Percentiles rank a stretch among this genome's conserved stretches.
Evolutionary conservation across 2,888 invertebrate species (phyloP).

Genomic region (Erannis defoliaria): DNA sequence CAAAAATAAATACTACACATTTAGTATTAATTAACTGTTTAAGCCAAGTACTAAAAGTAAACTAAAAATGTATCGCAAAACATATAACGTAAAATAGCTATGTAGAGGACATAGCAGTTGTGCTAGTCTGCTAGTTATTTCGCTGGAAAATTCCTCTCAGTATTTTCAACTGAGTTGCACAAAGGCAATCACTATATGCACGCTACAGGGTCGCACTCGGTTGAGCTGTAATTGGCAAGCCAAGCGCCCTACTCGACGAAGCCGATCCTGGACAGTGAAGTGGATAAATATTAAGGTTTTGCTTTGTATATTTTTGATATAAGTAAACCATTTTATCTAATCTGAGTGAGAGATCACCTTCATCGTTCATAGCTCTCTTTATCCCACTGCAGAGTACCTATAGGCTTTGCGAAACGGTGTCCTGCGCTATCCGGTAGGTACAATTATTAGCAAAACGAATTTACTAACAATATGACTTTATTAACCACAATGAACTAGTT

Average conservation of each 20-base stretch:
- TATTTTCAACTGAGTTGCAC: conserved; percentile 12
- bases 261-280: conserved; percentile 11
- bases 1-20: too few species aligned
- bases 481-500: too few species aligned
- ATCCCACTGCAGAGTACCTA: too few species aligned
- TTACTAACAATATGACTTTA: too few species aligned
- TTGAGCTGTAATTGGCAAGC: conserved; percentile 24
- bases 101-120: background rate
- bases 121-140: background rate
- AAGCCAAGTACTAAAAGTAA: background rate
- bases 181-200: conserved; percentile 16
- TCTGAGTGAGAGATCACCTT: background rate
- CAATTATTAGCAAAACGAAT: too few species aligned
- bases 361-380: too few species aligned
- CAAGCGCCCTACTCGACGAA: conserved; percentile 15
- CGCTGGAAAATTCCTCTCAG: conserved; percentile 12
- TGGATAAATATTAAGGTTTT: background rate
- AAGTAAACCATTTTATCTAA: background rate
- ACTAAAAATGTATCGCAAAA: background rate
- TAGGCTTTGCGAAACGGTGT: too few species aligned
- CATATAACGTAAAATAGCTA: background rate
- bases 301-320: background rate
- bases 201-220: conserved; percentile 14
- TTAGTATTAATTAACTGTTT: too few species aligned
- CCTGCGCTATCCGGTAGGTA: too few species aligned